Percentiles rank a stretch among this genome's conserved stretches.
Evolutionary conservation across 2,113 vertebrate species (phyloP).

Genomic region (Stigmatopora nigra): DNA sequence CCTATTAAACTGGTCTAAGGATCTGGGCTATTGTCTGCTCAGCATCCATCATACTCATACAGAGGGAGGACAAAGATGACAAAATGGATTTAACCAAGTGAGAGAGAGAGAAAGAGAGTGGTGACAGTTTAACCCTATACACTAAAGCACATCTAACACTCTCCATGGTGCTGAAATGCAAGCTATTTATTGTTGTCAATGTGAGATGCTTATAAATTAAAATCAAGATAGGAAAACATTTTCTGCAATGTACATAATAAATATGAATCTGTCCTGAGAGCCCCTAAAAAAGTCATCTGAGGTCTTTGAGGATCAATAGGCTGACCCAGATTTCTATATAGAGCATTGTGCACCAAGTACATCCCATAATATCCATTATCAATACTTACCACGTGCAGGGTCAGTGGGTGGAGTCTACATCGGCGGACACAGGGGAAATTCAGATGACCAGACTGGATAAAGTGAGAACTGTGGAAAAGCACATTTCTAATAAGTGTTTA

Average conservation of each 20-base stretch:
- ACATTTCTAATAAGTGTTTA: neutral
- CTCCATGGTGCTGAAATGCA: too few relatives aligned
- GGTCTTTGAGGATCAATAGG: neutral
- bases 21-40: conserved; percentile 70
- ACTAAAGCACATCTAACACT: too few relatives aligned
- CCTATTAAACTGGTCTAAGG: conserved; percentile 68
- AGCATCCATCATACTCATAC: conserved; percentile 49
- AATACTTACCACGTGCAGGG: neutral
- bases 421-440: neutral
- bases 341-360: neutral
- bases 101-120: conserved; percentile 29
- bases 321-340: neutral
- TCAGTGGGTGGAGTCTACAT: neutral
- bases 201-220: too few relatives aligned
- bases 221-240: too few relatives aligned
- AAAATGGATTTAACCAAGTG: conserved; percentile 43
- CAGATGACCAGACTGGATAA: neutral
- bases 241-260: too few relatives aligned
- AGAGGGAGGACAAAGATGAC: conserved; percentile 32
- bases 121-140: too few relatives aligned
- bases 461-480: neutral
- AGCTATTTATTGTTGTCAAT: too few relatives aligned
- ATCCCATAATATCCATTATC: neutral
- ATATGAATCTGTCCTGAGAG: too few relatives aligned
- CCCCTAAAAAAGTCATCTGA: too few relatives aligned